Evolutionary conservation across 2,797 vertebrate genomes (phyloP).

Genomic region (Fistularia commersonii): DNA sequence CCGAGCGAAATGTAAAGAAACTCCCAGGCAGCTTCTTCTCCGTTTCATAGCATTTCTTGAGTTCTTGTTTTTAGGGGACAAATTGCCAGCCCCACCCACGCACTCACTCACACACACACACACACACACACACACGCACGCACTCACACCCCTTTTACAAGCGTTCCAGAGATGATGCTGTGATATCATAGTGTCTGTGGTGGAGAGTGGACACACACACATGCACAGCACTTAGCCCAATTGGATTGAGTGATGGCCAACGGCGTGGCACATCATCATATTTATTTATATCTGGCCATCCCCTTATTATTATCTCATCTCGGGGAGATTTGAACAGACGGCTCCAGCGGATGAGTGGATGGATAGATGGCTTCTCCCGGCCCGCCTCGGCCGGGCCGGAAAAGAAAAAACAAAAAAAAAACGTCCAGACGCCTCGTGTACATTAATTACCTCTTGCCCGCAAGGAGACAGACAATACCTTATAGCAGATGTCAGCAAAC

Average conservation of each 20-base stretch:
- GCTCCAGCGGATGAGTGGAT: constrained; percentile 10
- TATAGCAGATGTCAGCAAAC: constrained; percentile 16
- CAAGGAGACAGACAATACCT: constrained; percentile 11
- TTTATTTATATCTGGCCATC: constrained; percentile 43
- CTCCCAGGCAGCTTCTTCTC: no score
- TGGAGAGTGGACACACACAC: constrained; percentile 9
- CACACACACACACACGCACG: constrained; percentile 2
- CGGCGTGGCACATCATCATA: constrained; percentile 34
- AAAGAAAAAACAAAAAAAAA: constrained; percentile 9
- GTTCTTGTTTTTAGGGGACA: not conserved
- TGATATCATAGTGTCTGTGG: constrained; percentile 20
- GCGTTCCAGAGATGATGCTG: constrained; percentile 7
- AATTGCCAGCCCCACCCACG: not conserved
- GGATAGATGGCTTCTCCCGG: constrained; percentile 24
- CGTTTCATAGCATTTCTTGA: not conserved
- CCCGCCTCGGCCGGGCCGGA: constrained; percentile 8
- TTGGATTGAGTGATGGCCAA: constrained; percentile 42
- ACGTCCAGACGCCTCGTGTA: constrained; percentile 11
- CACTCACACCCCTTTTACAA: constrained; percentile 5
- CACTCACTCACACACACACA: not conserved
- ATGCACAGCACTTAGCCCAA: constrained; percentile 44
- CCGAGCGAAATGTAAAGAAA: not conserved
- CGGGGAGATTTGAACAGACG: constrained; percentile 13
- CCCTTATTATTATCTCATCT: constrained; percentile 36
- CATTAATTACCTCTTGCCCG: constrained; percentile 35